Evolutionary conservation across 1,140 invertebrate species (phyloP).

Genomic region (Aleiodes sp.): DNA sequence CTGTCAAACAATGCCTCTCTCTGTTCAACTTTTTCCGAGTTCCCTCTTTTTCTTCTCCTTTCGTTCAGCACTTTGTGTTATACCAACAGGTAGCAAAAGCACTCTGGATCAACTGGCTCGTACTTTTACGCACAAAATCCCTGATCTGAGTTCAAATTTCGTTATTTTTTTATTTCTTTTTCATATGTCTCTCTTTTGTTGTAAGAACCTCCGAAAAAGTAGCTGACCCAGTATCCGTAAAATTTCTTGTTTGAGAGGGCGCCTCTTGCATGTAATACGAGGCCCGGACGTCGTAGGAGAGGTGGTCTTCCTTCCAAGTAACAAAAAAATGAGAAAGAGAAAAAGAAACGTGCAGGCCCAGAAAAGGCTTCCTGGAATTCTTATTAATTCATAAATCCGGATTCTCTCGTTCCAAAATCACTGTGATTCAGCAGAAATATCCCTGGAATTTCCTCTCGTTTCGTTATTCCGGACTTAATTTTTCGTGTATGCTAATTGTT

Average conservation of each 20-base stretch:
- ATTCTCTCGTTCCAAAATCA: conserved; percentile 17
- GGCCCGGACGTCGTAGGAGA: background rate
- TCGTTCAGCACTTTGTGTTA: conserved; percentile 33
- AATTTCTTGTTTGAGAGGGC: background rate
- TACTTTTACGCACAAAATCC: background rate
- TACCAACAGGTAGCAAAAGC: background rate
- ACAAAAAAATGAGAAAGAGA: background rate
- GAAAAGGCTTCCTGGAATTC: conserved; percentile 30
- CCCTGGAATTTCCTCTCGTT: background rate
- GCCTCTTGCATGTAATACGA: background rate
- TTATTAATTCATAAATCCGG: conserved; percentile 33
- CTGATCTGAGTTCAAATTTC: background rate
- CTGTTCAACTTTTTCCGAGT: conserved; percentile 42
- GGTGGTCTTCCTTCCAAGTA: background rate
- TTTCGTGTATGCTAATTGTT: background rate
- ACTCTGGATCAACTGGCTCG: background rate
- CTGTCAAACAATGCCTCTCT: conserved; percentile 42
- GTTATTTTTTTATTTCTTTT: background rate
- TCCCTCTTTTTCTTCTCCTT: conserved; percentile 40
- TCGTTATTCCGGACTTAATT: background rate
- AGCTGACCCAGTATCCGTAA: background rate
- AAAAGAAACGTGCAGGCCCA: background rate
- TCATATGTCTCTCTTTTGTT: background rate
- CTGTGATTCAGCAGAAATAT: no score
- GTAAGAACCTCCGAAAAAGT: background rate